Conservation (phyloP, 2,797 vertebrate species). For the Microcaecilia unicolor region DNA sequence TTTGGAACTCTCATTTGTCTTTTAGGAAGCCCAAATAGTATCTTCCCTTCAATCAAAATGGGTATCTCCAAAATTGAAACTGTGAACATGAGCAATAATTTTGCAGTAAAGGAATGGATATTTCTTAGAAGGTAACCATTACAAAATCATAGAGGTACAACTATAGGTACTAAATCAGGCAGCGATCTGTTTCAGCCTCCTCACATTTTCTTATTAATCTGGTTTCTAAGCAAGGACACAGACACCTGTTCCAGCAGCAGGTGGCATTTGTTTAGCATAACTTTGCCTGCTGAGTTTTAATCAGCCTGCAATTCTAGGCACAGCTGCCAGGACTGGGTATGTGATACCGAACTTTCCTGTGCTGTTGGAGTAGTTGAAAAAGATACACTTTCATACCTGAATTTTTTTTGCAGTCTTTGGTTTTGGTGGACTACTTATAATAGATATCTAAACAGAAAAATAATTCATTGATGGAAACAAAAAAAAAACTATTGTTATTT, state of each 20-base stretch:
- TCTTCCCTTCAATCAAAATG: too few species aligned
- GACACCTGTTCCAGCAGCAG: slow-evolving; percentile 64
- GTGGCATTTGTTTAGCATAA: slow-evolving; percentile 63
- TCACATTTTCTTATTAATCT: slow-evolving; percentile 44
- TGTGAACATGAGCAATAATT: too few species aligned
- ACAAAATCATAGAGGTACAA: slow-evolving; percentile 30
- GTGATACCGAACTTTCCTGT: slow-evolving; percentile 33
- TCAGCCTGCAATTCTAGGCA: slow-evolving; percentile 56
- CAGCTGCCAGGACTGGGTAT: slow-evolving; percentile 41
- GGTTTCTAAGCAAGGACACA: slow-evolving; percentile 55
- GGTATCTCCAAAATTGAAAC: too few species aligned
- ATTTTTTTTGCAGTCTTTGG: too few species aligned
- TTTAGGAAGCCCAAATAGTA: too few species aligned
- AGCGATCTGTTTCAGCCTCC: slow-evolving; percentile 35
- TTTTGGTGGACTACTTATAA: too few species aligned
- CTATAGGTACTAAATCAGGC: slow-evolving; percentile 34
- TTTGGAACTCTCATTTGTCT: too few species aligned
- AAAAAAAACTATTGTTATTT: too few species aligned
- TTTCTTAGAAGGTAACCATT: slow-evolving; percentile 45
- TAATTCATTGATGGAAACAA: too few species aligned
- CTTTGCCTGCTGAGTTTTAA: slow-evolving; percentile 62
- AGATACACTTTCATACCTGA: too few species aligned
- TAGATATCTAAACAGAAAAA: too few species aligned
- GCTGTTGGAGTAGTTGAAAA: too few species aligned
- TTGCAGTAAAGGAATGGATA: slow-evolving; percentile 15